Evolutionary conservation across 2,113 vertebrate genomes (phyloP), one percentile per base, ranked within the genome.

Genomic region (Phrynosoma blainvillii): DNA sequence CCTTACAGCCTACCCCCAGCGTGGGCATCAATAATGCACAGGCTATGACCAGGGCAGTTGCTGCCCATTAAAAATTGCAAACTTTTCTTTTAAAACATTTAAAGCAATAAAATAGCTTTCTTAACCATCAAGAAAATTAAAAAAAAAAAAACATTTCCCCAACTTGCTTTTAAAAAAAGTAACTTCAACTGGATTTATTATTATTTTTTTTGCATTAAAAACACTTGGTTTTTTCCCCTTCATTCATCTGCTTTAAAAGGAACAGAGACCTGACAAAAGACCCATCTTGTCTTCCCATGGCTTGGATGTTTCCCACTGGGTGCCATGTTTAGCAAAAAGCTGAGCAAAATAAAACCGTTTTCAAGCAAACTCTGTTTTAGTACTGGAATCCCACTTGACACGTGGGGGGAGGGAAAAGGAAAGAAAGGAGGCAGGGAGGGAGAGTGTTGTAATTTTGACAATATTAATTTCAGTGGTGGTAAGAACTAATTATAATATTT

Each of bases 151-250:
- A 16, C 66, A 27, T 32, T 73, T 70, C 74, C 47, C 62, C 42
- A 54, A 68, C 85, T 81, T 87, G n/a, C 71, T 82, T 82, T 52
- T 21, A 42, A 82, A 87, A 36, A 87, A 71, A 30, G 56, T 40
- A 47, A 66, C 84, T 20, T 82, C 56, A 52, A 75, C 40, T 74
- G 11, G 18, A 62, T 42, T 87, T n/a, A n/a, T n/a, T n/a, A n/a
- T n/a, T n/a, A n/a, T n/a, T 42, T 54, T 66, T n/a, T 87, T n/a
- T 47, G 40, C 59, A 76, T 66, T 86, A 85, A 85, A 62, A 85
- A 65, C 40, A 65, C 56, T 77, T 68, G 10, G 9, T 68, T 62
- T 68, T 62, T 79, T 79, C 11, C 56, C 36, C 74, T 76, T 85
- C 73, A 76, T 66, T 66, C 21, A 20, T 40, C 40, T 66, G 27